These are phyloP conservation scores for Drosophila pseudotakahashii DNA, from an alignment of 2,888 invertebrate species.

Conservation along the genomic window DNA sequence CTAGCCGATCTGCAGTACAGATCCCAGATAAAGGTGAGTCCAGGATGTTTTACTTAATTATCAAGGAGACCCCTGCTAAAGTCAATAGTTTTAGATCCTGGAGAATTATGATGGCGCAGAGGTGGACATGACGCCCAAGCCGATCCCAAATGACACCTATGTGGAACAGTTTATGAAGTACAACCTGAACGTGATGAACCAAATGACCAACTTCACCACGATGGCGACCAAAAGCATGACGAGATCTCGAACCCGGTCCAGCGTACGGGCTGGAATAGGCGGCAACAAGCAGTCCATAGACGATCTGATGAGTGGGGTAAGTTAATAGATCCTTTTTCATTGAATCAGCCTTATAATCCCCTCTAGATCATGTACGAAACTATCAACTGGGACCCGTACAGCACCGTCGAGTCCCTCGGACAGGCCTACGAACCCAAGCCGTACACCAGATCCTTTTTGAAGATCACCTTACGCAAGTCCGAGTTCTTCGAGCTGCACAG, in stretches of 20 bases:
- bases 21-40: conserved; percentile 50
- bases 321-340: conserved; percentile 3
- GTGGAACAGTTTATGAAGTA: conserved; percentile 53
- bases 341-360: no score
- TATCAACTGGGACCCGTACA: conserved; percentile 34
- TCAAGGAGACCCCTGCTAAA: background rate
- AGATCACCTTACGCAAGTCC: conserved; percentile 88
- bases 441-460: conserved; percentile 84
- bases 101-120: conserved; percentile 49
- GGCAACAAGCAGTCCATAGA: conserved; percentile 74
- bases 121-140: conserved; percentile 74
- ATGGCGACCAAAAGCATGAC: background rate
- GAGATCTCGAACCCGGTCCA: conserved; percentile 46
- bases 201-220: conserved; percentile 18
- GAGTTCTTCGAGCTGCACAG: conserved; percentile 87
- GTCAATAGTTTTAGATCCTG: conserved; percentile 41
- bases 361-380: conserved; percentile 48
- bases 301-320: conserved; percentile 66
- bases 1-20: conserved; percentile 44
- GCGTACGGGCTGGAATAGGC: conserved; percentile 53
- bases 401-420: background rate
- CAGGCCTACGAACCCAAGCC: conserved; percentile 19
- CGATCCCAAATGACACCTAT: conserved; percentile 22
- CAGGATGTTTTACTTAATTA: background rate
- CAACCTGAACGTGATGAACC: conserved; percentile 32